Conservation (phyloP, 1,140 invertebrate genomes). For the Lamellibrachia luymesi region DNA sequence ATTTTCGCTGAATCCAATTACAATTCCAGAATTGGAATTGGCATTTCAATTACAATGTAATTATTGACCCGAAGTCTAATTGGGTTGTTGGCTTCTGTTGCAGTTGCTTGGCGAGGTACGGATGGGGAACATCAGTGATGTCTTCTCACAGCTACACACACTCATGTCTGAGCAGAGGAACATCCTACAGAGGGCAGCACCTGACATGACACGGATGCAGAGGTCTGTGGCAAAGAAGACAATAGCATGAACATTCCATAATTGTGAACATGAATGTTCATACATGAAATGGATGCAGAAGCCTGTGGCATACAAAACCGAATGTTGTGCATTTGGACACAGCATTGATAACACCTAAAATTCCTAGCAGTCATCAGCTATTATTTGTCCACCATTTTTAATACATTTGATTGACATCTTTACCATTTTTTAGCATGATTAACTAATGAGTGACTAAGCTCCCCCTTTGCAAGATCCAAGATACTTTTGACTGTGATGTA, state of each 20-base stretch:
- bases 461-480: too few species aligned
- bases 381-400: background rate
- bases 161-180: background rate
- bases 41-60: too few species aligned
- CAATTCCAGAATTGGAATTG: too few species aligned
- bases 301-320: background rate
- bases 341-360: background rate
- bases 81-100: background rate
- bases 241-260: background rate
- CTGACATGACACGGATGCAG: background rate
- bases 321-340: background rate
- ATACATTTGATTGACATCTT: too few species aligned
- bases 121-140: background rate
- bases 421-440: too few species aligned
- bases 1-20: too few species aligned
- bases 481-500: background rate
- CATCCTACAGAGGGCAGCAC: background rate
- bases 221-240: background rate
- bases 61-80: too few species aligned
- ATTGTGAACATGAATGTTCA: background rate
- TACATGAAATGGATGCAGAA: background rate
- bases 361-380: background rate
- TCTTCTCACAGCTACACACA: background rate
- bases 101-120: background rate
- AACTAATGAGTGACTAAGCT: too few species aligned